Conservation (phyloP, 2,888 invertebrate species). For the Eretmocerus hayati region DNA sequence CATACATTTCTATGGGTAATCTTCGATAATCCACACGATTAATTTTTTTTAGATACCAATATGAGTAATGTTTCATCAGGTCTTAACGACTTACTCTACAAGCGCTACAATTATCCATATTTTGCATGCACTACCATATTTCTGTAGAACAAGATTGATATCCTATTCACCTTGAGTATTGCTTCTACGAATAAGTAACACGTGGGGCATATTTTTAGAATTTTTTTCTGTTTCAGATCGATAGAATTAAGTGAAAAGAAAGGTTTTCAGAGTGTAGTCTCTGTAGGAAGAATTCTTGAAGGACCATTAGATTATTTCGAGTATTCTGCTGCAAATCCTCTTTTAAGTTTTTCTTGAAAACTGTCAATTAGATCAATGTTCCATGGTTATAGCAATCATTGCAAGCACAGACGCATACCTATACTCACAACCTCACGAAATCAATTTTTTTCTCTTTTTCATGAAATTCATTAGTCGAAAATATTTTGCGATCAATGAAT, state of each 20-base stretch:
- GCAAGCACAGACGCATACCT: no score
- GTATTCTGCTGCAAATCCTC: conserved; percentile 37
- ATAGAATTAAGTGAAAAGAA: conserved; percentile 4
- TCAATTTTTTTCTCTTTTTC: no score
- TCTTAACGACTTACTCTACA: no score
- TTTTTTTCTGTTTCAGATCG: conserved; percentile 17
- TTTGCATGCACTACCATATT: conserved; percentile 16
- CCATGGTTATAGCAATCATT: no score
- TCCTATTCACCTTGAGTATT: conserved; percentile 26
- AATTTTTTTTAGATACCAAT: no score
- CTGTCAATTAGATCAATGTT: conserved; percentile 13
- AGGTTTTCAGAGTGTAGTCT: neutral
- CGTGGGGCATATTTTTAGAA: conserved; percentile 5
- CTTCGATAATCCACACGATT: no score
- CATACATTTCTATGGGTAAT: no score
- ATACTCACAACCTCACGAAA: no score
- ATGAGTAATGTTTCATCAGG: no score
- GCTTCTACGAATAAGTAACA: conserved; percentile 34
- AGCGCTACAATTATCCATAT: no score
- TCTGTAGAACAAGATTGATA: conserved; percentile 14
- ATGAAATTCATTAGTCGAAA: no score
- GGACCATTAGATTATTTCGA: conserved; percentile 18
- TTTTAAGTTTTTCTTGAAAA: conserved; percentile 23
- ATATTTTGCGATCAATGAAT: no score
- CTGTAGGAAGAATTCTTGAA: conserved; percentile 10